Conservation (phyloP, 2,113 vertebrate genomes). For the Tursiops truncatus region DNA sequence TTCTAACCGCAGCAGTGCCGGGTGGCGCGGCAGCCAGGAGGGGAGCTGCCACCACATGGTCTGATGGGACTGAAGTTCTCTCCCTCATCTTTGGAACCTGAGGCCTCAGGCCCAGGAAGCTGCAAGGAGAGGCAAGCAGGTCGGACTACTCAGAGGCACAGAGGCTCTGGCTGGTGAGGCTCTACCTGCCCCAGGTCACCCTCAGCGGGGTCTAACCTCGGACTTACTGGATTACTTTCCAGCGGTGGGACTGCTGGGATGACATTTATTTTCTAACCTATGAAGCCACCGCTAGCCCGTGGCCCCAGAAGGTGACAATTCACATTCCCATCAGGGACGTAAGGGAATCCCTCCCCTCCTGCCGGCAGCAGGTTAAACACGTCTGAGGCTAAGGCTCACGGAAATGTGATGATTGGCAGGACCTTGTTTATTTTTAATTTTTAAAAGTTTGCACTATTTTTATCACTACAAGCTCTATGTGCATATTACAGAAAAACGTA, state of each 20-base stretch:
- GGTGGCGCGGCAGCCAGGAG: not conserved
- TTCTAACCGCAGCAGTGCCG: not conserved
- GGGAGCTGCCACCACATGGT: not conserved
- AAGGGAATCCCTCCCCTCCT: not conserved
- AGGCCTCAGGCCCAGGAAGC: not conserved
- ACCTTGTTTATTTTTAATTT: not conserved
- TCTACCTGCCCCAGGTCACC: not conserved
- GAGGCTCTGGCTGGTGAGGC: not conserved
- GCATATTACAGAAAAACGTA: not conserved
- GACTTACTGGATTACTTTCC: not conserved
- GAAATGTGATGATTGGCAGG: not conserved
- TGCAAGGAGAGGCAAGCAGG: not conserved
- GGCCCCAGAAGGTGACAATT: not conserved
- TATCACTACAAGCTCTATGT: not conserved
- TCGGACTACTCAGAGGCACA: accelerated
- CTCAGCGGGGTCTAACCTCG: too few species aligned
- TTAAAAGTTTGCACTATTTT: not conserved
- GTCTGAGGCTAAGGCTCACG: not conserved
- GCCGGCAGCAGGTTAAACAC: not conserved
- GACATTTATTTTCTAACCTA: not conserved
- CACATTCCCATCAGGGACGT: not conserved
- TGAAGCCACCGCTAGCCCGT: not conserved
- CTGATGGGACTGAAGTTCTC: accelerated
- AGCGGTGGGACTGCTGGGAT: not conserved
- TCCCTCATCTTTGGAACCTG: not conserved